These are phyloP conservation scores for Ciconia boyciana DNA, from an alignment of 2,113 vertebrate species.

Conservation along the genomic window DNA sequence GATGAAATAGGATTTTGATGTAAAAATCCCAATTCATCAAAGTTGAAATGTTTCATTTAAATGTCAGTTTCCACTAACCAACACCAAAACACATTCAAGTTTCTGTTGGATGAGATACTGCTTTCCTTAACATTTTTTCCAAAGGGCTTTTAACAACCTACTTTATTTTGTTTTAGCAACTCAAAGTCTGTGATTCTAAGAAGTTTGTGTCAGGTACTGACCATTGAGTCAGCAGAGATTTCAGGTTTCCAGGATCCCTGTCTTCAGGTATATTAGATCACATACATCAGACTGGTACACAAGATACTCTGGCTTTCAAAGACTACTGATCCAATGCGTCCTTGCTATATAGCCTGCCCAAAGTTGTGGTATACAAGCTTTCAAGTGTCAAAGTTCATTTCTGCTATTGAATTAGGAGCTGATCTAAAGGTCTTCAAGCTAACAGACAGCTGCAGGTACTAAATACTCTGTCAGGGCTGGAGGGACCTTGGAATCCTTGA, in stretches of 20 bases:
- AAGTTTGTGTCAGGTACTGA: neutral
- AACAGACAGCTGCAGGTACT: neutral
- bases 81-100: neutral
- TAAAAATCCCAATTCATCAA: neutral
- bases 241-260: neutral
- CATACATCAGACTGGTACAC: fast-evolving
- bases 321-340: neutral
- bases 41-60: neutral
- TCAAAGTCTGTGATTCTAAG: neutral
- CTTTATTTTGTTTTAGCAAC: neutral
- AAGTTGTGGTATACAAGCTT: neutral
- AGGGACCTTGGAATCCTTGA: neutral
- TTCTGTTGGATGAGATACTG: neutral
- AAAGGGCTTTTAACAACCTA: neutral
- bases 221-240: neutral
- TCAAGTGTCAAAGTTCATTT: neutral
- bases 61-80: neutral
- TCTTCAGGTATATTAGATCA: neutral
- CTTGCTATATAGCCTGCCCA: neutral
- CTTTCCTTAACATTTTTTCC: neutral
- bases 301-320: neutral
- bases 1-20: neutral
- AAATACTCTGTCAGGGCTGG: neutral
- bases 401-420: neutral
- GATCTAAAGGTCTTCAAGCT: neutral